phyloP scores from a whole-genome alignment of 2,888 invertebrate genomes.

The Blomia tropicalis region DNA sequence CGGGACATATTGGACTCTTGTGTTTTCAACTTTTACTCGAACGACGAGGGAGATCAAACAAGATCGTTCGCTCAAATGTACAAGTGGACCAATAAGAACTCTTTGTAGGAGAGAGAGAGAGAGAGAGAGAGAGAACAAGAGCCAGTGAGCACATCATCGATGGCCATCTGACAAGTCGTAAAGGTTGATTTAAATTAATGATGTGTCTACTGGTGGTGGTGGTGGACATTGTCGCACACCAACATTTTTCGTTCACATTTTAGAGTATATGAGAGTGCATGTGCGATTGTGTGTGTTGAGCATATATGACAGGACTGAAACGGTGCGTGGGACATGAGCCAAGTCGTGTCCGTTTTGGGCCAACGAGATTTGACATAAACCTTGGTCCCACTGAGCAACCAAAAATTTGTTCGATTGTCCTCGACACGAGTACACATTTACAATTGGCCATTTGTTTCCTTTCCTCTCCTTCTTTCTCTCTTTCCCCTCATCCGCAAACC shows the following conservation, averaged over 20 bases:
- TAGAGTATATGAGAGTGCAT: too few species aligned
- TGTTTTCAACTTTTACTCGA: neutral
- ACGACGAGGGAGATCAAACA: neutral
- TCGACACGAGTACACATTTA: too few species aligned
- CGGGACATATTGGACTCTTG: neutral
- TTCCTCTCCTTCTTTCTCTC: too few species aligned
- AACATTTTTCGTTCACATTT: neutral
- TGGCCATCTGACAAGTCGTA: conserved; percentile 15
- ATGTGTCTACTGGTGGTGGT: neutral
- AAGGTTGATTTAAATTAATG: conserved; percentile 20
- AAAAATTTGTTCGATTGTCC: too few species aligned
- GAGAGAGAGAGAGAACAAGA: too few species aligned
- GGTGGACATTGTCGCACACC: neutral
- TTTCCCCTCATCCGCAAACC: too few species aligned
- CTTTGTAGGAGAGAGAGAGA: neutral
- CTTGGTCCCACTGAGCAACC: too few species aligned
- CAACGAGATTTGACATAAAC: too few species aligned
- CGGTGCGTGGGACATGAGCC: conserved; percentile 13
- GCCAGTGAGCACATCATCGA: conserved; percentile 13
- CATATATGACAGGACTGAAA: too few species aligned
- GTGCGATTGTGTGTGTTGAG: neutral
- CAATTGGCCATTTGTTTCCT: too few species aligned
- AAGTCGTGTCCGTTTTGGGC: neutral
- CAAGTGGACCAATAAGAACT: neutral
- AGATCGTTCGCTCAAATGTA: neutral